Conservation (phyloP, 2,113 vertebrate genomes). For the Forbesichthys papilliferus region DNA sequence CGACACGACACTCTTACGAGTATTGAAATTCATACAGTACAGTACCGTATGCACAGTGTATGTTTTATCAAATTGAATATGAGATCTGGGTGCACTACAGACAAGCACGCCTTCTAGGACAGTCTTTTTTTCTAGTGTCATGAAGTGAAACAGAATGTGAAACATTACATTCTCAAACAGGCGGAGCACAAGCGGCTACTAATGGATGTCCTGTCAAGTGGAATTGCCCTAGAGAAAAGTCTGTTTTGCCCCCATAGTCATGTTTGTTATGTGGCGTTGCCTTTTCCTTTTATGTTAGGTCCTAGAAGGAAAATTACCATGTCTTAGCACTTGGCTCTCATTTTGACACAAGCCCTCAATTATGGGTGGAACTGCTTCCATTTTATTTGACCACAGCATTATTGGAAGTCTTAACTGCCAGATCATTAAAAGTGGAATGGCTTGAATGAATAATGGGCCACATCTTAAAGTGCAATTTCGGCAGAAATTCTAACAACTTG, state of each 20-base stretch:
- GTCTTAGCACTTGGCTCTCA: constrained; percentile 55
- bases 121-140: background rate
- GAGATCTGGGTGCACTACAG: background rate
- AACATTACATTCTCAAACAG: constrained; percentile 29
- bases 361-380: constrained; percentile 59
- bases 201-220: constrained; percentile 55
- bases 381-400: constrained; percentile 63
- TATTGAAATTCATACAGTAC: no score
- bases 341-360: constrained; percentile 60
- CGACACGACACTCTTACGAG: background rate
- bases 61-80: background rate
- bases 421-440: constrained; percentile 57
- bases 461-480: constrained; percentile 22
- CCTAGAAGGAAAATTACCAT: constrained; percentile 47
- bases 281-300: constrained; percentile 47
- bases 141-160: constrained; percentile 32
- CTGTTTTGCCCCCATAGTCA: constrained; percentile 37
- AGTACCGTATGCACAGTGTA: background rate
- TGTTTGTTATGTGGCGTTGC: constrained; percentile 45
- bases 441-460: constrained; percentile 26
- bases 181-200: constrained; percentile 45
- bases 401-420: constrained; percentile 49
- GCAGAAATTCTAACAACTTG: constrained; percentile 16
- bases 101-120: constrained; percentile 11
- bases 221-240: constrained; percentile 50